A percentile compares a stretch with the other conserved stretches of the same genome.
These are phyloP conservation scores for Lycia hirtaria DNA, from an alignment of 2,888 invertebrate genomes.

Conservation along the genomic window DNA sequence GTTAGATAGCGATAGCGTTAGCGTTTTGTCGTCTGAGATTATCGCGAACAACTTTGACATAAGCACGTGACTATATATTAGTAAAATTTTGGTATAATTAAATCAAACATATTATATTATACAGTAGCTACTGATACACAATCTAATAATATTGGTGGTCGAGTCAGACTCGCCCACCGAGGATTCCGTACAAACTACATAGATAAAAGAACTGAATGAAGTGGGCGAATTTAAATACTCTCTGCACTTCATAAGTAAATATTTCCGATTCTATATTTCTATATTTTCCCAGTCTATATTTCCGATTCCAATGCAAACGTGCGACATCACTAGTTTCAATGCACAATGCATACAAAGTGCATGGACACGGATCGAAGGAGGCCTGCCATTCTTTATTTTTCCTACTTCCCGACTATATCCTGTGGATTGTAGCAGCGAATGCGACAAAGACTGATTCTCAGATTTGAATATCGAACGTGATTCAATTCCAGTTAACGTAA, in stretches of 20 bases:
- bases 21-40: neutral
- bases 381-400: constrained; percentile 69
- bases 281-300: too few relatives aligned
- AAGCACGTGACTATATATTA: too few relatives aligned
- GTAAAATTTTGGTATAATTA: too few relatives aligned
- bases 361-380: constrained; percentile 45
- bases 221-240: too few relatives aligned
- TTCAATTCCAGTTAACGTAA: constrained; percentile 34
- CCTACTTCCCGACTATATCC: constrained; percentile 56
- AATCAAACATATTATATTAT: too few relatives aligned
- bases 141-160: too few relatives aligned
- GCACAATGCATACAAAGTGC: constrained; percentile 76
- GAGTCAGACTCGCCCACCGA: too few relatives aligned
- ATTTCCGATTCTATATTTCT: neutral
- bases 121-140: too few relatives aligned
- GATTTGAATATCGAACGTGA: constrained; percentile 42
- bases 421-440: constrained; percentile 50
- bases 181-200: too few relatives aligned
- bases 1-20: neutral
- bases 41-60: too few relatives aligned
- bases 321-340: constrained; percentile 39
- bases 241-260: too few relatives aligned
- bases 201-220: too few relatives aligned
- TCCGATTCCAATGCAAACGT: neutral
- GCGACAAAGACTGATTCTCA: constrained; percentile 62